Evolutionary conservation across 2,113 vertebrate genomes (phyloP).

Genomic region (Anguilla rostrata): DNA sequence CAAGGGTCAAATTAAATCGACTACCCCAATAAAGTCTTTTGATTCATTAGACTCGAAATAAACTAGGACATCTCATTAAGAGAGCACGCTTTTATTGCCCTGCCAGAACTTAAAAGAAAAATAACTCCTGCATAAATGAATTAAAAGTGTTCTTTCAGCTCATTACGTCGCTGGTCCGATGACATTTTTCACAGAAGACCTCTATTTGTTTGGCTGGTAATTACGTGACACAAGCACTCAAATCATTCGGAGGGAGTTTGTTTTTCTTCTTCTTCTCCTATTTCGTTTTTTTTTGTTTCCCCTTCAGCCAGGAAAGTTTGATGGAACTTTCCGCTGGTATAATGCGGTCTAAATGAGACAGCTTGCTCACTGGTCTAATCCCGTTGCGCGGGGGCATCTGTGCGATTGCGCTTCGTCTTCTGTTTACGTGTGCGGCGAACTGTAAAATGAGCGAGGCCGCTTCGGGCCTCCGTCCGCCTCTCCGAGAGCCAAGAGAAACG

Average conservation of each 20-base stretch:
- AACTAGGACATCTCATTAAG: background rate
- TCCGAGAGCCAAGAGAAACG: background rate
- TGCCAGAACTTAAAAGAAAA: background rate
- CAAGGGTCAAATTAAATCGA: background rate
- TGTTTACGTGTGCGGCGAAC: background rate
- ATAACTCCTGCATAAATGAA: constrained; percentile 4
- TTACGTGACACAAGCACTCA: background rate
- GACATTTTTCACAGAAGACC: background rate
- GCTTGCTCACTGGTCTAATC: background rate
- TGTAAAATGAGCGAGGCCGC: background rate
- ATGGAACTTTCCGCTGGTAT: background rate
- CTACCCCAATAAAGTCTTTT: background rate
- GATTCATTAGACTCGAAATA: background rate
- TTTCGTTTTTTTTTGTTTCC: background rate
- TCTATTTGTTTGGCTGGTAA: background rate
- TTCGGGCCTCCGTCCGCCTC: background rate
- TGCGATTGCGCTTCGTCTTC: background rate
- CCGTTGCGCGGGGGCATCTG: background rate
- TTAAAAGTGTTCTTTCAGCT: background rate
- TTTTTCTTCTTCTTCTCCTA: background rate
- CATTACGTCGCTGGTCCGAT: background rate
- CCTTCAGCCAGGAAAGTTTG: background rate
- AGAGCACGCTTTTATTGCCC: background rate
- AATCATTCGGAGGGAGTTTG: background rate
- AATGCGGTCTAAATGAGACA: background rate